Conservation (phyloP, 2,113 vertebrate genomes). For the Aphyosemion australe region DNA sequence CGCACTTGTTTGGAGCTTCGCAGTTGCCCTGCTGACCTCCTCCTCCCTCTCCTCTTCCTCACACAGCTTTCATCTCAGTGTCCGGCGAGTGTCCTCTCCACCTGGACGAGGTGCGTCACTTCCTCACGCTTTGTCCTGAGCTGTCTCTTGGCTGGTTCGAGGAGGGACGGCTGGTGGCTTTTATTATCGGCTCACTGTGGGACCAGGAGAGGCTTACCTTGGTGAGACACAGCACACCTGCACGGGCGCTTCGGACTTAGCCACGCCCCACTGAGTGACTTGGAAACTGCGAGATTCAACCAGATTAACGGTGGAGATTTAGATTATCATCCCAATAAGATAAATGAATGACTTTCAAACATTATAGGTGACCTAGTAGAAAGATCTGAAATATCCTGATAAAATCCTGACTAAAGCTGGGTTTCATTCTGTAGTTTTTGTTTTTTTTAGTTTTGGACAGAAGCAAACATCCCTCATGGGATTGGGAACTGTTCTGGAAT, state of each 20-base stretch:
- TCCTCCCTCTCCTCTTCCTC: conserved; percentile 1
- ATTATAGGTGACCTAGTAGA: too few relatives aligned
- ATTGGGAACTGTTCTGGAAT: too few relatives aligned
- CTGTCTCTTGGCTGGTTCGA: conserved; percentile 92
- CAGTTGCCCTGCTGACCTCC: neutral
- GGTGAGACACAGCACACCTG: conserved; percentile 72
- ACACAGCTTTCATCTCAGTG: conserved; percentile 87
- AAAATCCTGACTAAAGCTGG: too few relatives aligned
- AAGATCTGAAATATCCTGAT: too few relatives aligned
- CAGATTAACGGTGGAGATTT: conserved; percentile 25
- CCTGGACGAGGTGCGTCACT: conserved; percentile 85
- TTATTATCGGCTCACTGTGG: conserved; percentile 91
- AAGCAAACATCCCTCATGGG: too few relatives aligned
- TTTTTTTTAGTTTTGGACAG: too few relatives aligned
- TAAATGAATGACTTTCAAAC: too few relatives aligned
- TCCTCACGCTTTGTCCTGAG: conserved; percentile 89
- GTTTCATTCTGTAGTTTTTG: too few relatives aligned
- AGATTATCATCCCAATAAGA: too few relatives aligned
- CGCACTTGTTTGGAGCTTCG: too few relatives aligned
- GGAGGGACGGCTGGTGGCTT: conserved; percentile 87
- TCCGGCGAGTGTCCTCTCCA: conserved; percentile 87
- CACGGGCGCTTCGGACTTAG: neutral
- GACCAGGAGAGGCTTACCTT: conserved; percentile 85
- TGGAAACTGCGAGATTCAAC: neutral
- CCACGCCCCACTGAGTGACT: conserved; percentile 4